These are phyloP conservation scores for Orchestia grillus DNA, from an alignment of 1,140 invertebrate species.

Conservation along the genomic window DNA sequence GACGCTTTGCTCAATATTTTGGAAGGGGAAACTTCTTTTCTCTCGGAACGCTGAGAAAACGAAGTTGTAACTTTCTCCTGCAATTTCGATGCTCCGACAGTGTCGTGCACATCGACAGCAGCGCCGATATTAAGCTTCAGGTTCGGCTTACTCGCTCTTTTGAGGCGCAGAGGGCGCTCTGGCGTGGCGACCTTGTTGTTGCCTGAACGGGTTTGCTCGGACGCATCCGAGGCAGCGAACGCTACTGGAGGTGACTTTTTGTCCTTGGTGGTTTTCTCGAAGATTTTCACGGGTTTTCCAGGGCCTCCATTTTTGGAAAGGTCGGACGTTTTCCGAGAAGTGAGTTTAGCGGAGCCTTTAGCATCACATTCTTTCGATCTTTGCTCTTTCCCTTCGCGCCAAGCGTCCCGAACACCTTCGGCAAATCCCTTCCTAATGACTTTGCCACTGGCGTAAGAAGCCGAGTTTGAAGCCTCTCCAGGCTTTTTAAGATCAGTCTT, in stretches of 20 bases:
- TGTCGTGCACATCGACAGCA: not conserved
- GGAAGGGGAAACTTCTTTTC: not conserved
- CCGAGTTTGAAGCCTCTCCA: not conserved
- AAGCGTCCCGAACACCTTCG: conserved; percentile 24
- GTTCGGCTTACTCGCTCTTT: not conserved
- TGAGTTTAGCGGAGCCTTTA: not conserved
- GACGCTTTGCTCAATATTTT: not conserved
- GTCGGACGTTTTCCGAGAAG: not conserved
- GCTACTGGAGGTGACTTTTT: not conserved
- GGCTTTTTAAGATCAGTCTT: not conserved
- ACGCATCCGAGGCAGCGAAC: not conserved
- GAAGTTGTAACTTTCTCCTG: not conserved
- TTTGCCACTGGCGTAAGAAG: not conserved
- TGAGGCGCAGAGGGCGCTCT: not conserved
- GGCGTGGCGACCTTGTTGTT: not conserved
- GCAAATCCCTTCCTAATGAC: conserved; percentile 35
- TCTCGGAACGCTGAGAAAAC: not conserved
- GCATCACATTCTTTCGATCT: not conserved
- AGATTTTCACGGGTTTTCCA: not conserved
- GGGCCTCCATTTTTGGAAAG: not conserved
- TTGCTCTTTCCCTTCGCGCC: not conserved
- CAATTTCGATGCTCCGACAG: not conserved
- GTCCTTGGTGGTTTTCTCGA: not conserved
- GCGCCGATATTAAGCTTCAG: conserved; percentile 20
- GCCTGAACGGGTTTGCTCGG: not conserved